Base-by-base conservation (phyloP, 2,113 vertebrate genomes). In the Oryzias celebensis region DNA sequence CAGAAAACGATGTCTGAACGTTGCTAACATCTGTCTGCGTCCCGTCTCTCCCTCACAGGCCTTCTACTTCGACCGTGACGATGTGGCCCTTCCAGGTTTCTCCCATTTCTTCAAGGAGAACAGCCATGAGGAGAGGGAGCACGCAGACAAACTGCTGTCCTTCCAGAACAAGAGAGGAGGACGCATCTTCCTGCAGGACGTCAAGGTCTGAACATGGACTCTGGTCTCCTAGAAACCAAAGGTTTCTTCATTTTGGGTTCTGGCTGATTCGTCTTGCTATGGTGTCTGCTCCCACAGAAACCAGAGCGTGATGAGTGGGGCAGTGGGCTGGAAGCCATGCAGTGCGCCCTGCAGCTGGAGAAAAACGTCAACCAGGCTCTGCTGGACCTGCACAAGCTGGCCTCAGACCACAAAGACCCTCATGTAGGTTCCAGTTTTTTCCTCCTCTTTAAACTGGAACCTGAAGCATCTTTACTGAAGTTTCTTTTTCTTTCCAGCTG, bases 81-180 rank as follows among this genome's bases (percentile, higher is more conserved):
- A 96, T 57, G 91, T 96, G 65, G 94, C 94, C 2, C 87, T 96
- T 16, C 54, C 73, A 12, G 92, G 93, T 3, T 94, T 96, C 36
- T 18, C 91, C 5, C 92, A 91, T 18, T 95, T 20, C 20, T 20
- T 20, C 20, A 20, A 20, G 20, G 20, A 20, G 20, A 20, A 20
- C 20, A 20, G 20, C 1, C 20, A 20, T 20, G 20, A 94, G 76
- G 93, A 96, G 75, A 74, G 82, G 2, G 93, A 94, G 72, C 92
- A 92, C 0, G 90, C 92, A 0, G 82, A 95, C 23, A 93, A 91
- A 44, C 85, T 96, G 28, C 68, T 96, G 63, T 77, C 89, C 57
- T 90, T 94, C 72, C 94, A 96, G 81, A 96, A 94, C 87, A 91
- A 91, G 1, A 88, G 93, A 1, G 94, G 94, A 1, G 94, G 94